Evolutionary conservation across 1,140 invertebrate species (phyloP).

Genomic region (Plectrocnemia conspersa): DNA sequence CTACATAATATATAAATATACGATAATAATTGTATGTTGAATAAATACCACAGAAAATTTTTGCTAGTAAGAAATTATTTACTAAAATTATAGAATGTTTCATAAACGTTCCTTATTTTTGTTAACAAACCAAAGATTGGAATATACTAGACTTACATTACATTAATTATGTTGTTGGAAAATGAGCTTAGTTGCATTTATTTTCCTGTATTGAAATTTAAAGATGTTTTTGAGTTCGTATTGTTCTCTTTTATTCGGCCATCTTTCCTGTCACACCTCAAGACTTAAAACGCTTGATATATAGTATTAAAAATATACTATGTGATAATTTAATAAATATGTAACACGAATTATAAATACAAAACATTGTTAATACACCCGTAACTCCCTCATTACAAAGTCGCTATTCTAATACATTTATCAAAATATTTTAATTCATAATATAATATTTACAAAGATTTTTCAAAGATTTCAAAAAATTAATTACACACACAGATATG

Average conservation of each 20-base stretch:
- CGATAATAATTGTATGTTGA: constrained; percentile 25
- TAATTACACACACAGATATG: constrained; percentile 28
- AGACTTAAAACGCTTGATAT: too few species aligned
- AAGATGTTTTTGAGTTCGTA: too few species aligned
- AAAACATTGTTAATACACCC: too few species aligned
- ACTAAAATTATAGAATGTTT: too few species aligned
- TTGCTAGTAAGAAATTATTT: constrained; percentile 17
- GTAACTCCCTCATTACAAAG: constrained; percentile 21
- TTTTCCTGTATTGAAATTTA: neutral
- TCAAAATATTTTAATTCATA: constrained; percentile 33
- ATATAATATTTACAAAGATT: constrained; percentile 29
- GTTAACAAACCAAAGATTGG: neutral
- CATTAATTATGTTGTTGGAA: neutral
- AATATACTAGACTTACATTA: neutral
- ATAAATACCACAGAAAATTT: constrained; percentile 26
- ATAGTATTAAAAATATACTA: too few species aligned
- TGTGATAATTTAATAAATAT: neutral
- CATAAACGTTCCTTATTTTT: too few species aligned
- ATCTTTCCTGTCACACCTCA: too few species aligned
- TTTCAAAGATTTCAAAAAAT: constrained; percentile 20
- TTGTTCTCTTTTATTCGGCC: too few species aligned
- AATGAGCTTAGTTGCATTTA: neutral
- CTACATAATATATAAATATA: constrained; percentile 21
- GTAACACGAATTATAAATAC: neutral
- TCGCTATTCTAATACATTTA: constrained; percentile 35